phyloP scores from a whole-genome alignment of 2,888 invertebrate genomes.

The Metopia argyrocephala region DNA sequence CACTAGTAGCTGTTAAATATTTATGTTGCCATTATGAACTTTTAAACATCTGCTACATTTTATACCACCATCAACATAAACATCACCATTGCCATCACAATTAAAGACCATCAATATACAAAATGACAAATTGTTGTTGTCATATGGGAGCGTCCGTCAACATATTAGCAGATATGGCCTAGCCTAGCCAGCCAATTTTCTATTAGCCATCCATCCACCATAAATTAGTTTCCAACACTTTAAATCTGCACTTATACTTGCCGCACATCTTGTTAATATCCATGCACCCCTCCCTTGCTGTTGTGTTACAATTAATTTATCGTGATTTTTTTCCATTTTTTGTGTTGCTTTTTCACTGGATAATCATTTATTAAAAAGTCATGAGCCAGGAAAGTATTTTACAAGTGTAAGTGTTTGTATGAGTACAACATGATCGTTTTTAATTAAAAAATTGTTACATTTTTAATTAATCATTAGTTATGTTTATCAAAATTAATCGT shows the following conservation, averaged over 20 bases:
- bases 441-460: slow-evolving; percentile 47
- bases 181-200: slow-evolving; percentile 24
- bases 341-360: not conserved
- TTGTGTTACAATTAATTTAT: slow-evolving; percentile 50
- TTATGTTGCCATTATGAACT: slow-evolving; percentile 39
- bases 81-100: slow-evolving; percentile 14
- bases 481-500: slow-evolving; percentile 3
- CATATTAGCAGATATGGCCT: slow-evolving; percentile 19
- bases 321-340: slow-evolving; percentile 29
- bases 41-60: slow-evolving; percentile 23
- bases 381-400: slow-evolving; percentile 11
- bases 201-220: slow-evolving; percentile 21
- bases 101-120: slow-evolving; percentile 40
- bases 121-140: slow-evolving; percentile 43
- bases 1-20: slow-evolving; percentile 30
- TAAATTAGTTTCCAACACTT: slow-evolving; percentile 33
- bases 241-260: slow-evolving; percentile 17
- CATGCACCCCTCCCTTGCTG: not conserved
- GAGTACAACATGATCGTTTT: too few relatives aligned
- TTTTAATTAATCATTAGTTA: slow-evolving; percentile 54
- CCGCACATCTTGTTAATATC: slow-evolving; percentile 7
- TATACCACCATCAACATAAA: not conserved
- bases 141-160: slow-evolving; percentile 30
- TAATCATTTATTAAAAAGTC: not conserved
- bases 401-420: too few relatives aligned